Conservation (phyloP, 2,888 invertebrate species). For the Amorpha juglandis region DNA sequence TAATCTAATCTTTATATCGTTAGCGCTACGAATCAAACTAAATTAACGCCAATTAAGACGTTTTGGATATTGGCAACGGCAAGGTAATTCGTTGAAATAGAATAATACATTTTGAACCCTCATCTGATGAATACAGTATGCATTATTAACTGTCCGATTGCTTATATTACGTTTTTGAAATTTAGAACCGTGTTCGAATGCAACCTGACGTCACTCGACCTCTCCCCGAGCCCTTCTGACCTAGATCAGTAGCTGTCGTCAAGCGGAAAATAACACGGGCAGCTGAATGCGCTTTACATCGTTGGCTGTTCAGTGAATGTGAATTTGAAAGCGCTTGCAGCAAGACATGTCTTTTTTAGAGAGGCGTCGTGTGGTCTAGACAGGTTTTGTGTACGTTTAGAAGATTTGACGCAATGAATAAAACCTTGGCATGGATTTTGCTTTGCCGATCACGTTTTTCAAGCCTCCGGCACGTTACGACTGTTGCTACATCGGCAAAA, state of each 20-base stretch:
- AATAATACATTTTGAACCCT: constrained; percentile 44
- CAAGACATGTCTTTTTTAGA: constrained; percentile 35
- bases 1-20: constrained; percentile 19
- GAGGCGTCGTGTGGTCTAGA: constrained; percentile 64
- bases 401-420: constrained; percentile 53
- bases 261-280: constrained; percentile 57
- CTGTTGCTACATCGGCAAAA: constrained; percentile 13
- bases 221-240: constrained; percentile 69
- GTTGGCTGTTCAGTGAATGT: constrained; percentile 33
- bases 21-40: constrained; percentile 22
- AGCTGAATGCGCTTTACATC: constrained; percentile 42
- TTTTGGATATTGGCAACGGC: constrained; percentile 38
- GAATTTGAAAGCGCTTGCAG: constrained; percentile 33
- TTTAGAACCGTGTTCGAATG: constrained; percentile 54
- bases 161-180: constrained; percentile 37
- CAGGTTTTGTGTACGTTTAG: constrained; percentile 37
- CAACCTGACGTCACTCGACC: constrained; percentile 65
- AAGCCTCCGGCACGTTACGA: constrained; percentile 20
- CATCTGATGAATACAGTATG: constrained; percentile 38
- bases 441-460: constrained; percentile 47
- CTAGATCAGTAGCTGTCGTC: constrained; percentile 66
- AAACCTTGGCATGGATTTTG: constrained; percentile 64
- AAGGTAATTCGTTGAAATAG: constrained; percentile 41
- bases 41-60: constrained; percentile 42
- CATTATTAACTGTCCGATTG: constrained; percentile 36